phyloP scores from a whole-genome alignment of 2,888 invertebrate genomes.

The Saturnia pavonia region DNA sequence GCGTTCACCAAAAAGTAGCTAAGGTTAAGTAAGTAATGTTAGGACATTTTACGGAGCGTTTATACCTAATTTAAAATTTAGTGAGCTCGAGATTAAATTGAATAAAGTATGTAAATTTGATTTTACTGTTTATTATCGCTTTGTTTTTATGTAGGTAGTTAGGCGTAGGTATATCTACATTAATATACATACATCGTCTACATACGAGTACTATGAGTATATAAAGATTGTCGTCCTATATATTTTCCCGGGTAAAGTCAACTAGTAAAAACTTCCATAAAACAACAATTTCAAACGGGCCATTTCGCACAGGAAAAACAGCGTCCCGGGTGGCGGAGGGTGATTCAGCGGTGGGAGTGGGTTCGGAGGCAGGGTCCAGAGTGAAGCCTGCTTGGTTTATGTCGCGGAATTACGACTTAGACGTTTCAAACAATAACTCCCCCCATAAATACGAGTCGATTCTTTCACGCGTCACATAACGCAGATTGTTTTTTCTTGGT shows the following conservation, averaged over 20 bases:
- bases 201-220: constrained; percentile 45
- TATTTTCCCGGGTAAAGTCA: constrained; percentile 77
- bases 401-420: constrained; percentile 80
- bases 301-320: constrained; percentile 80
- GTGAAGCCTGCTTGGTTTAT: constrained; percentile 76
- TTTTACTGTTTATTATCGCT: neutral
- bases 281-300: constrained; percentile 82
- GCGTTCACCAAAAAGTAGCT: too few relatives aligned
- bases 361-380: constrained; percentile 55
- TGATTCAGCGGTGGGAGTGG: constrained; percentile 32
- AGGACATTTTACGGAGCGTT: too few relatives aligned
- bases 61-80: too few relatives aligned
- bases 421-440: constrained; percentile 82
- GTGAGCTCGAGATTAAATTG: too few relatives aligned
- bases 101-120: too few relatives aligned
- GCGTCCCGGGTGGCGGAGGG: constrained; percentile 65
- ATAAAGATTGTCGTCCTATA: constrained; percentile 71
- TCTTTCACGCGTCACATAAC: constrained; percentile 79
- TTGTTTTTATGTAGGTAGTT: neutral
- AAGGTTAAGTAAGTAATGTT: too few relatives aligned
- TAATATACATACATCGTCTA: neutral
- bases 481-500: constrained; percentile 68
- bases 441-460: constrained; percentile 78
- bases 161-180: neutral
- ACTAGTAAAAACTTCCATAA: constrained; percentile 82